Conservation (phyloP, 1,140 invertebrate species). For the Conus betulinus region DNA sequence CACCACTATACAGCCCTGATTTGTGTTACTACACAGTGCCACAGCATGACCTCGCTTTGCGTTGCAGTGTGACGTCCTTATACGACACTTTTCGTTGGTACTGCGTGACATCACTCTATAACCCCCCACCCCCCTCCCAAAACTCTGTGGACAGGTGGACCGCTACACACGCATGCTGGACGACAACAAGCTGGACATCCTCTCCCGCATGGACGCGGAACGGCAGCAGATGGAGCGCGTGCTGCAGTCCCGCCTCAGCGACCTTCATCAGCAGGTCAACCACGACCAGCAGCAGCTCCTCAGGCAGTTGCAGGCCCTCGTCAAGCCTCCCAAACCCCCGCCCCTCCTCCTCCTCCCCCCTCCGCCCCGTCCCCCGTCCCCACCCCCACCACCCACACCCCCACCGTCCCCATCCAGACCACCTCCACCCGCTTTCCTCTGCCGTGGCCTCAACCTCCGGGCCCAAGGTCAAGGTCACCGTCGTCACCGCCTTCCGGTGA, state of each 20-base stretch:
- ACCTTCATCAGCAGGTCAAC: slow-evolving; percentile 36
- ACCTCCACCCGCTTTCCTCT: background rate
- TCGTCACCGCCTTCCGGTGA: background rate
- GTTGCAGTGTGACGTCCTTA: no score
- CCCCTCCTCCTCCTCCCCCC: background rate
- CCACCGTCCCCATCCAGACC: background rate
- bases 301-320: slow-evolving; percentile 24
- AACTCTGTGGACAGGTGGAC: slow-evolving; percentile 26
- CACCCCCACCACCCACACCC: background rate
- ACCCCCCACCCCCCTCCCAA: no score
- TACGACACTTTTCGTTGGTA: no score
- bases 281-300: slow-evolving; percentile 23
- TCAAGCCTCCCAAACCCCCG: background rate
- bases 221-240: slow-evolving; percentile 49
- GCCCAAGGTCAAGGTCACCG: background rate
- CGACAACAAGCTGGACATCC: slow-evolving; percentile 49
- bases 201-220: slow-evolving; percentile 49
- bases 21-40: no score
- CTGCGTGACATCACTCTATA: no score
- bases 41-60: no score
- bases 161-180: slow-evolving; percentile 42
- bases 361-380: background rate
- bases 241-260: slow-evolving; percentile 34
- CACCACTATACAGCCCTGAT: no score
- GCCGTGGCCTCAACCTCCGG: background rate